These are phyloP conservation scores for Pogonus chalceus DNA, from an alignment of 1,140 invertebrate species.

Conservation along the genomic window DNA sequence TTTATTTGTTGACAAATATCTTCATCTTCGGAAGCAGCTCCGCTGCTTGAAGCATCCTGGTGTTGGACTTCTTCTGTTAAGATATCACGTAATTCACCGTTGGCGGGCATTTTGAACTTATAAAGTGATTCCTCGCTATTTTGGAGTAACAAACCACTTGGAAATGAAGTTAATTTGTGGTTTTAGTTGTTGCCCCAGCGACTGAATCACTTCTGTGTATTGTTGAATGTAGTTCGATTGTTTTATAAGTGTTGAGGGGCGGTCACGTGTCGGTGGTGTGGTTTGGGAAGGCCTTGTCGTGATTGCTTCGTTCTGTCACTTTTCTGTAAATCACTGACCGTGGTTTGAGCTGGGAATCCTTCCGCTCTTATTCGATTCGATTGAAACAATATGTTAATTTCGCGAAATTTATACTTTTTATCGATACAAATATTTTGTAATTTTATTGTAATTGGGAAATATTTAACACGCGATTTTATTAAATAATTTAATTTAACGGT, in stretches of 20 bases:
- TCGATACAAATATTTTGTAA: no score
- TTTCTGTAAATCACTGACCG: slow-evolving; percentile 4
- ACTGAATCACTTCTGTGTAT: slow-evolving; percentile 1
- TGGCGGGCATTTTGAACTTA: slow-evolving; percentile 19
- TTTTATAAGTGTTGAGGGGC: slow-evolving; percentile 18
- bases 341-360: neutral
- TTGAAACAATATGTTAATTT: no score
- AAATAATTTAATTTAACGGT: no score
- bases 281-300: slow-evolving; percentile 8
- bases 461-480: no score
- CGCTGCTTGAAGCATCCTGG: slow-evolving; percentile 15
- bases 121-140: slow-evolving; percentile 11
- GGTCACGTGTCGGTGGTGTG: slow-evolving; percentile 10
- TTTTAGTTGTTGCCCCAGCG: neutral
- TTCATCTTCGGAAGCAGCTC: slow-evolving; percentile 20
- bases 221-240: slow-evolving; percentile 15
- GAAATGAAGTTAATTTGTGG: neutral
- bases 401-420: no score
- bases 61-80: slow-evolving; percentile 10
- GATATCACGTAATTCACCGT: slow-evolving; percentile 17
- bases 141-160: slow-evolving; percentile 14
- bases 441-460: no score
- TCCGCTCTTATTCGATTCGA: neutral
- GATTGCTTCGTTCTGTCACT: neutral
- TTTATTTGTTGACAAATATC: neutral